phyloP scores from a whole-genome alignment of 2,113 vertebrate genomes.

The Pitta sordida region DNA sequence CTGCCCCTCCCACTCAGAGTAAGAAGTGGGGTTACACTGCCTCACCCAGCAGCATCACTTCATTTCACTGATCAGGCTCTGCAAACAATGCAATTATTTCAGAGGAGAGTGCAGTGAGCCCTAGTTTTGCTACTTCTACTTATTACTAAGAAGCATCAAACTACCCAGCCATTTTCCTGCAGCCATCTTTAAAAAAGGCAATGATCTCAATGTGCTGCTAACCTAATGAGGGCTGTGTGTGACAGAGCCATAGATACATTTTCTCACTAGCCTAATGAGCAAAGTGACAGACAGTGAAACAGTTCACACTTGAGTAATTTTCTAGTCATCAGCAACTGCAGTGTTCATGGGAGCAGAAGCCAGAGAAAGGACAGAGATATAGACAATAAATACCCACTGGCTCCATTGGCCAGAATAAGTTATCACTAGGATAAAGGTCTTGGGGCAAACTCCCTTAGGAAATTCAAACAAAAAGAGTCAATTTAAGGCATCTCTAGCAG shows the following conservation, averaged over 20 bases:
- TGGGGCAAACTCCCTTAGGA: constrained; percentile 69
- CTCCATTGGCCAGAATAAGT: constrained; percentile 74
- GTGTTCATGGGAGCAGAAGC: constrained; percentile 38
- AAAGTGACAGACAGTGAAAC: constrained; percentile 79
- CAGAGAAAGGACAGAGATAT: constrained; percentile 6
- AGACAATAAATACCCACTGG: constrained; percentile 62
- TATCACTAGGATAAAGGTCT: constrained; percentile 73
- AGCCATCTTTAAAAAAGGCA: constrained; percentile 76
- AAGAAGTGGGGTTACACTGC: not conserved
- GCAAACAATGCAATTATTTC: constrained; percentile 73
- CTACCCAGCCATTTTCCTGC: constrained; percentile 55
- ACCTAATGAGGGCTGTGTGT: constrained; percentile 75
- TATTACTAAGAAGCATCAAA: constrained; percentile 57
- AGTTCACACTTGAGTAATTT: constrained; percentile 79
- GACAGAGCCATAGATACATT: constrained; percentile 74
- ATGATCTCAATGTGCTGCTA: constrained; percentile 66
- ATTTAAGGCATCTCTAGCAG: constrained; percentile 64
- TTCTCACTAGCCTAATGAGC: constrained; percentile 79
- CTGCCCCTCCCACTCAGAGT: not conserved
- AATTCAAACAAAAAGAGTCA: constrained; percentile 69
- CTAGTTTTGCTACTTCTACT: constrained; percentile 67
- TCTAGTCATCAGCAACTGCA: constrained; percentile 71
- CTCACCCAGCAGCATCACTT: not conserved
- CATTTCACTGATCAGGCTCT: constrained; percentile 3
- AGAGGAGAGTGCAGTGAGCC: constrained; percentile 55